These are phyloP conservation scores for Belgica antarctica DNA, from an alignment of 2,888 invertebrate genomes.

Conservation along the genomic window DNA sequence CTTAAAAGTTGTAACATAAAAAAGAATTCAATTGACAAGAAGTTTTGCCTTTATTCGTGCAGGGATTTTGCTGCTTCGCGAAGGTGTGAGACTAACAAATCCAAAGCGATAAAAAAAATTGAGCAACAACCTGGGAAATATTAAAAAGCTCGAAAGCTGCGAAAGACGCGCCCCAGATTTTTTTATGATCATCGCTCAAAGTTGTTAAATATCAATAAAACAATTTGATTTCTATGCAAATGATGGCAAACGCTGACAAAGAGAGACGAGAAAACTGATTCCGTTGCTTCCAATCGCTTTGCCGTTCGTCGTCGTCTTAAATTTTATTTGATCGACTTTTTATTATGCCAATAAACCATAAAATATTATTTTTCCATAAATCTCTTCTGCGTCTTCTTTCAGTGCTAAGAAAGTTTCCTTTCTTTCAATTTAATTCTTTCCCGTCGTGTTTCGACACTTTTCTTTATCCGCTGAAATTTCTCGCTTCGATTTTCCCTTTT, in stretches of 20 bases:
- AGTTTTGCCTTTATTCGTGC: not conserved
- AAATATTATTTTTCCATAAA: constrained; percentile 37
- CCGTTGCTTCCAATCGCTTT: not conserved
- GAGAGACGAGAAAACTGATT: not conserved
- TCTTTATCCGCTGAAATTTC: constrained; percentile 38
- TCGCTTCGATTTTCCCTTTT: constrained; percentile 1
- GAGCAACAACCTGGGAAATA: constrained; percentile 8
- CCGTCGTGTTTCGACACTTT: constrained; percentile 40
- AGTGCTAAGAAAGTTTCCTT: not conserved
- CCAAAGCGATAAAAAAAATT: constrained; percentile 10
- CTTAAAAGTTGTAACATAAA: constrained; percentile 11
- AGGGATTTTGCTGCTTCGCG: not conserved
- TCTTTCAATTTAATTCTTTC: constrained; percentile 21
- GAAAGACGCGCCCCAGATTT: constrained; percentile 24
- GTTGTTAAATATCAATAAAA: constrained; percentile 40
- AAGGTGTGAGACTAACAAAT: not conserved
- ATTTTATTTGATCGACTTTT: constrained; percentile 35
- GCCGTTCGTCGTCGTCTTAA: not conserved
- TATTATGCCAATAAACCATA: constrained; percentile 35
- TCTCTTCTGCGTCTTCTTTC: constrained; percentile 20
- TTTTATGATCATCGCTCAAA: constrained; percentile 37
- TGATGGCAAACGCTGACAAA: not conserved
- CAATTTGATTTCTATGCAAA: constrained; percentile 41
- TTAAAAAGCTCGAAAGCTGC: constrained; percentile 1
- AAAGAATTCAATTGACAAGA: constrained; percentile 16